Conservation (phyloP, 1,140 invertebrate species). For the Ylistrum balloti region DNA sequence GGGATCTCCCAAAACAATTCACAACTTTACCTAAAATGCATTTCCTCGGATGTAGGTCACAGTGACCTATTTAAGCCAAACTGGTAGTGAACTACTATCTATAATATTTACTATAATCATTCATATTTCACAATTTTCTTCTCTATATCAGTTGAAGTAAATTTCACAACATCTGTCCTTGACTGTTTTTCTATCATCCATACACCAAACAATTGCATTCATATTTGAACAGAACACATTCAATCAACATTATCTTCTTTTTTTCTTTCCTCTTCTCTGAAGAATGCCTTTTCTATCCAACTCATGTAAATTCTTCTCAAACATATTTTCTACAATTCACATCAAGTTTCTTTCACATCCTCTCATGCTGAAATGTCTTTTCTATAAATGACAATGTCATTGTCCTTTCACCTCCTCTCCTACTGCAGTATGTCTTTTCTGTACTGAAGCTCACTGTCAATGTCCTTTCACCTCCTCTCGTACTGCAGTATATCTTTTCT, state of each 20-base stretch:
- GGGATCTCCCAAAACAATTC: too few relatives aligned
- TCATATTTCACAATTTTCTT: too few relatives aligned
- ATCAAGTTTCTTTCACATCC: background rate
- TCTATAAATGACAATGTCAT: too few relatives aligned
- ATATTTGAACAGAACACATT: background rate
- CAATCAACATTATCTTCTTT: too few relatives aligned
- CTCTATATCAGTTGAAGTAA: background rate
- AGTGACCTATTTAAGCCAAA: too few relatives aligned
- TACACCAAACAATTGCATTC: background rate
- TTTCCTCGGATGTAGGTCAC: too few relatives aligned
- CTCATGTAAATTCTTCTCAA: too few relatives aligned
- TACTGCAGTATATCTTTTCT: slow-evolving; percentile 71
- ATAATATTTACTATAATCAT: too few relatives aligned
- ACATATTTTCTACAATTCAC: background rate
- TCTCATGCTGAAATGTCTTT: background rate
- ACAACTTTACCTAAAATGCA: too few relatives aligned
- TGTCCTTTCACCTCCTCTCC: slow-evolving; percentile 29
- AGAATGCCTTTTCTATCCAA: background rate
- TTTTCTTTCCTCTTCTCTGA: too few relatives aligned
- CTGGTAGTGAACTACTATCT: too few relatives aligned
- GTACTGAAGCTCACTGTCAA: slow-evolving; percentile 86
- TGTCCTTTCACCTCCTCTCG: slow-evolving; percentile 42
- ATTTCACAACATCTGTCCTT: background rate
- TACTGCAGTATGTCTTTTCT: slow-evolving; percentile 71
- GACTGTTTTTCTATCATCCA: background rate